Evolutionary conservation across 2,888 invertebrate species (phyloP).

Genomic region (Schrankia costaestrigalis): DNA sequence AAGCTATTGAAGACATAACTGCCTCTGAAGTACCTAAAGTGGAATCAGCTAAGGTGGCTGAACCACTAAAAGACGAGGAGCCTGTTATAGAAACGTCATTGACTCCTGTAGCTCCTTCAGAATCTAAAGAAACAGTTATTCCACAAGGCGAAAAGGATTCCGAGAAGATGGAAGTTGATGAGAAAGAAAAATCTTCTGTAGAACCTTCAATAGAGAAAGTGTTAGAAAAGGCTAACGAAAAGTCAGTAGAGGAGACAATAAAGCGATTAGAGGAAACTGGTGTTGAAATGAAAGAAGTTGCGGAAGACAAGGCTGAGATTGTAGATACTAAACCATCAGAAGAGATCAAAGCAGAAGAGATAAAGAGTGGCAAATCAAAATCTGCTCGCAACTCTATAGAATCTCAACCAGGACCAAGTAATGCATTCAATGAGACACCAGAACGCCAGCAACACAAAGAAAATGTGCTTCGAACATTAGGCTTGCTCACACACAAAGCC

Average conservation of each 20-base stretch:
- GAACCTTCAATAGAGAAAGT: not conserved
- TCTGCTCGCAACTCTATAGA: slow-evolving; percentile 30
- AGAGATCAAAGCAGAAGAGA: slow-evolving; percentile 26
- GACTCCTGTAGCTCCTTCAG: too few species aligned
- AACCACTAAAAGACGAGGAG: slow-evolving; percentile 21
- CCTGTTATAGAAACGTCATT: slow-evolving; percentile 15
- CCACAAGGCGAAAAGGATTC: slow-evolving; percentile 6
- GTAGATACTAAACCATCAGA: slow-evolving; percentile 28
- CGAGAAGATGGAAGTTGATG: slow-evolving; percentile 4
- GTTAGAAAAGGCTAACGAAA: slow-evolving; percentile 6
- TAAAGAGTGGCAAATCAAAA: slow-evolving; percentile 27
- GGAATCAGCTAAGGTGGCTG: slow-evolving; percentile 16
- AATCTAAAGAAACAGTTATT: not conserved
- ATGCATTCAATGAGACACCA: slow-evolving; percentile 74
- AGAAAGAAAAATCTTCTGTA: not conserved
- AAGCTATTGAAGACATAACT: slow-evolving; percentile 47
- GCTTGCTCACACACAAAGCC: slow-evolving; percentile 86
- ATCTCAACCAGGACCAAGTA: slow-evolving; percentile 60
- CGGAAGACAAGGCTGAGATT: slow-evolving; percentile 28
- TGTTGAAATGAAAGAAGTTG: slow-evolving; percentile 10
- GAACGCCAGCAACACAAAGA: slow-evolving; percentile 86
- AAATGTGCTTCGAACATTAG: slow-evolving; percentile 86
- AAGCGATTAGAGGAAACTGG: slow-evolving; percentile 3
- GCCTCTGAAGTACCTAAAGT: slow-evolving; percentile 44
- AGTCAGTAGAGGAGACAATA: slow-evolving; percentile 11